phyloP scores from a whole-genome alignment of 2,113 vertebrate genomes.

The Chamaetylas fuelleborni region DNA sequence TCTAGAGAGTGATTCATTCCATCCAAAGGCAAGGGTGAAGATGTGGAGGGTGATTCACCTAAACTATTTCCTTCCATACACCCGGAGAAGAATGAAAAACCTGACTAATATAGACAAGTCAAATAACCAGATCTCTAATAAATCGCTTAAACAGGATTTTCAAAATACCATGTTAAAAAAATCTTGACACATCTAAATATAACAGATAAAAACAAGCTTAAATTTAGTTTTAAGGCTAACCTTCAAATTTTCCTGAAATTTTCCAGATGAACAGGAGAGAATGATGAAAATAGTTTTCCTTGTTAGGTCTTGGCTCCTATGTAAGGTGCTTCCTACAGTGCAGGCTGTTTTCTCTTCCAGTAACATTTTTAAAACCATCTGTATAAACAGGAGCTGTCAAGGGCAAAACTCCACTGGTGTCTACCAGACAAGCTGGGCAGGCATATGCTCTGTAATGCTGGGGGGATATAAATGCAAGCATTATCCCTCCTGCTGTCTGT shows the following conservation, averaged over 20 bases:
- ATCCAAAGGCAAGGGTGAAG: neutral
- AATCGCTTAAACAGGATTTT: neutral
- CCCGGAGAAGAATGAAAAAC: neutral
- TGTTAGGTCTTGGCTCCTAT: neutral
- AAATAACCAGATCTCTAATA: neutral
- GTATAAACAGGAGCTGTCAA: neutral
- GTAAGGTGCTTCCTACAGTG: neutral
- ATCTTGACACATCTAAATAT: neutral
- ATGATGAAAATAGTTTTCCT: neutral
- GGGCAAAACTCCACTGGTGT: neutral
- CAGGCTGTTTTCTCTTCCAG: neutral
- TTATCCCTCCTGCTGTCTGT: neutral
- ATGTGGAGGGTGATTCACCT: conserved; percentile 3
- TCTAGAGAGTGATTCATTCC: neutral
- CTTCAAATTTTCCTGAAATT: neutral
- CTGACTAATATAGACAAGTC: neutral
- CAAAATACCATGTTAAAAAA: neutral
- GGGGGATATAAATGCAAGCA: neutral
- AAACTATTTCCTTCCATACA: neutral
- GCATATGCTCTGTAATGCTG: neutral
- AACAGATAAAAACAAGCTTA: neutral
- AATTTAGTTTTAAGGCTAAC: neutral
- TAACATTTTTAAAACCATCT: neutral
- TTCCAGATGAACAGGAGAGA: neutral
- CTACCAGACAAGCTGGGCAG: neutral